Percentiles rank a stretch among this genome's conserved stretches.
These are phyloP conservation scores for Drosophila suzukii DNA, from an alignment of 1,140 invertebrate genomes.

Conservation along the genomic window DNA sequence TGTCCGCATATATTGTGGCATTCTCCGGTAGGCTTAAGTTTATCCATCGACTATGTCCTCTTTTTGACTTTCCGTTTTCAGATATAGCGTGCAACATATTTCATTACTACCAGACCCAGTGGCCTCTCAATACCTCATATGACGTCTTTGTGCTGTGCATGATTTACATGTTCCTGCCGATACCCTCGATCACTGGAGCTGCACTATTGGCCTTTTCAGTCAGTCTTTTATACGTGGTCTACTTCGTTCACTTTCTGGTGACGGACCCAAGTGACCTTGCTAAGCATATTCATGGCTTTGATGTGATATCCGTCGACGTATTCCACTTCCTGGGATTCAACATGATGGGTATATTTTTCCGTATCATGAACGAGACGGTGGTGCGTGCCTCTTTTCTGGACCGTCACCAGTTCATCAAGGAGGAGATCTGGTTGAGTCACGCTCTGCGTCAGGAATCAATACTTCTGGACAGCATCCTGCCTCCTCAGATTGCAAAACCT, in stretches of 20 bases:
- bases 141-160: slow-evolving; percentile 88
- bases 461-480: slow-evolving; percentile 94
- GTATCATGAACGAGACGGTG: slow-evolving; percentile 93
- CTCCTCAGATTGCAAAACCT: slow-evolving; percentile 92
- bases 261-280: no score
- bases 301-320: slow-evolving; percentile 86
- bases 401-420: slow-evolving; percentile 92
- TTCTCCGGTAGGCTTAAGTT: slow-evolving; percentile 35
- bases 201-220: slow-evolving; percentile 87
- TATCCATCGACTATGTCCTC: no score
- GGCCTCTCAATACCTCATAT: slow-evolving; percentile 86
- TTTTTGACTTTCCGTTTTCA: slow-evolving; percentile 14
- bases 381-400: slow-evolving; percentile 94
- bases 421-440: slow-evolving; percentile 90
- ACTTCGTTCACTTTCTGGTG: slow-evolving; percentile 87
- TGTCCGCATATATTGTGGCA: slow-evolving; percentile 70
- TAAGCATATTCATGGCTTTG: slow-evolving; percentile 10
- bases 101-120: slow-evolving; percentile 68
- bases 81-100: slow-evolving; percentile 86
- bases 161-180: slow-evolving; percentile 91
- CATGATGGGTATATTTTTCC: slow-evolving; percentile 92
- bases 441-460: slow-evolving; percentile 94
- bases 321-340: slow-evolving; percentile 92
- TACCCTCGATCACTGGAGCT: slow-evolving; percentile 88
- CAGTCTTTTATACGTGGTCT: slow-evolving; percentile 87